A percentile compares a stretch with the other conserved stretches of the same genome.
These are phyloP conservation scores for Lycia hirtaria DNA, from an alignment of 2,888 invertebrate genomes.

Conservation along the genomic window DNA sequence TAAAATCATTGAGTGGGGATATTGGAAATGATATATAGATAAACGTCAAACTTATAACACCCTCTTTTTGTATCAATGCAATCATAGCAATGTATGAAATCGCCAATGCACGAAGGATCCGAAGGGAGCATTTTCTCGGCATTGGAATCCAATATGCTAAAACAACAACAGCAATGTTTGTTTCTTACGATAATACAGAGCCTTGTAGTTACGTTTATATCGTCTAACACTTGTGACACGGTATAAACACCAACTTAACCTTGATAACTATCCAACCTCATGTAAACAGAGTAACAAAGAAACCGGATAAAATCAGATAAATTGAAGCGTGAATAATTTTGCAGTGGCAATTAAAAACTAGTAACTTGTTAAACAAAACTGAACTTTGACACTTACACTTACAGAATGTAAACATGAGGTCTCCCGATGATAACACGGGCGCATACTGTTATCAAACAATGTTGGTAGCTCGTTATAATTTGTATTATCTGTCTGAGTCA, in stretches of 20 bases:
- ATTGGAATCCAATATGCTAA: too few species aligned
- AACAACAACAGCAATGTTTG: too few species aligned
- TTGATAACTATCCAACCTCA: not conserved
- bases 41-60: too few species aligned
- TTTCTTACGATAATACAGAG: too few species aligned
- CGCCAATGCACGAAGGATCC: too few species aligned
- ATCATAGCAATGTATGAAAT: too few species aligned
- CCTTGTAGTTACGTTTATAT: too few species aligned
- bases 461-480: conserved; percentile 10
- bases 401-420: conserved; percentile 7
- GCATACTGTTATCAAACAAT: conserved; percentile 16
- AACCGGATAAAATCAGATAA: not conserved
- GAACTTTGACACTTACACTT: conserved; percentile 24
- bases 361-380: conserved; percentile 18
- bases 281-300: not conserved
- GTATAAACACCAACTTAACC: not conserved
- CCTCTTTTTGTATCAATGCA: too few species aligned
- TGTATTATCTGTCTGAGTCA: conserved; percentile 18
- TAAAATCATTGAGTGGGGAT: too few species aligned
- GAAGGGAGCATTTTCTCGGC: too few species aligned
- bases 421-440: conserved; percentile 1
- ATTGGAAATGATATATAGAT: too few species aligned
- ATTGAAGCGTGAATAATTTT: not conserved
- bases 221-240: too few species aligned
- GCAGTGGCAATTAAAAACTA: conserved; percentile 7